Evolutionary conservation across 2,797 vertebrate genomes (phyloP), one percentile per base, ranked within the genome.

Genomic region (Fundulus diaphanus): DNA sequence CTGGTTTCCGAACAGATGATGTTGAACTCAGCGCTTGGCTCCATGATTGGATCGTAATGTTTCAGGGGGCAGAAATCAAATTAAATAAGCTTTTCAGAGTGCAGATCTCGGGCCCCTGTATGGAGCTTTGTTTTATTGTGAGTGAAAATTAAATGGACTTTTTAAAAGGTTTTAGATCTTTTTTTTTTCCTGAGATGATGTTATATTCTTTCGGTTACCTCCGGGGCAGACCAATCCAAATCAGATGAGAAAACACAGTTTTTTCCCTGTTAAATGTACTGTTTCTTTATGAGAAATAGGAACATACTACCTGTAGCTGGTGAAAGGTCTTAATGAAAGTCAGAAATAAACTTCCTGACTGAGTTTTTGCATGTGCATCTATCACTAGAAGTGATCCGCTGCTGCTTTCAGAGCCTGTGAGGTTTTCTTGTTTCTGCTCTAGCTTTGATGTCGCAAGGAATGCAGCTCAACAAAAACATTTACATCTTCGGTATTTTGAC

Each of bases 401-500:
- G 63, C 46, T 66, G 51, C 66, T 82, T 61, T 78, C 57, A 56
- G 49, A 24, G 63, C 15, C 57, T 52, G 46, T 0, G 3, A 61
- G 66, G 29, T 52, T 73, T 81, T 85, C n/a, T n/a, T 73, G 49
- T 57, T 66, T 11, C 61, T 40, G 20, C 63, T 13, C 35, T 46
- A 54, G 67, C 89, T 90, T 93, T 82, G 80, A 93, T 87, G 82
- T 86, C 1, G 18, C 65, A 87, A 66, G 87, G 92, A 93, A 91
- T 89, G 89, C 61, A 74, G 78, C 65, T 70, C 51, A 85, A 88
- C 40, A 80, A 81, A 90, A 93, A 92, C 86, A 83, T 90, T 91
- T 90, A 86, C 86, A 83, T 83, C 54, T 79, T 74, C 73, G 48
- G 46, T 70, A 1, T 63, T 31, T 42, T 65, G 68, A 82, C 51